These are phyloP conservation scores for Eretmochelys imbricata DNA, from an alignment of 2,113 vertebrate genomes.

Conservation along the genomic window DNA sequence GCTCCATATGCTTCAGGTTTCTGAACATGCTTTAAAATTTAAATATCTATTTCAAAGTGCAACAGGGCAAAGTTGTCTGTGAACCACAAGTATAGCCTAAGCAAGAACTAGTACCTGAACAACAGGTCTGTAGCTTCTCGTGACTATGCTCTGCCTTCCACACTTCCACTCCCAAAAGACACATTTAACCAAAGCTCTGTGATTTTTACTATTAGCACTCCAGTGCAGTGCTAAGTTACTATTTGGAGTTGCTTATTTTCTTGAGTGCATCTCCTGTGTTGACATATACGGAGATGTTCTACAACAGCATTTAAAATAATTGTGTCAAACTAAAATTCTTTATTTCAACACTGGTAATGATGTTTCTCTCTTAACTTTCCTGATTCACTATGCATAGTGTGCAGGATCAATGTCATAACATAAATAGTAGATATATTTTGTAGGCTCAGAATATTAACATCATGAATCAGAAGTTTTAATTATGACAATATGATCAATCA, in stretches of 20 bases:
- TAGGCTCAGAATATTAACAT: too few relatives aligned
- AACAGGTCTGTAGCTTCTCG: neutral
- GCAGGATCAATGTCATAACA: neutral
- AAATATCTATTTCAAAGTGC: neutral
- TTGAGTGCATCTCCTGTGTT: neutral
- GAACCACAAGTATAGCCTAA: neutral
- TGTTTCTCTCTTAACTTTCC: neutral
- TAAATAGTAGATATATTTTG: neutral
- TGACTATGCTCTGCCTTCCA: neutral
- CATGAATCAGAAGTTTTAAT: neutral
- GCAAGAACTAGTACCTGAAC: neutral
- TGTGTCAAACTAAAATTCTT: neutral
- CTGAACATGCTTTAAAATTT: fast-evolving
- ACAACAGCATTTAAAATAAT: neutral
- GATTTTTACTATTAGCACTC: neutral
- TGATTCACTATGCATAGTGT: neutral
- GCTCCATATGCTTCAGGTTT: neutral
- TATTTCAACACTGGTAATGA: neutral
- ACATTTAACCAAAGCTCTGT: neutral
- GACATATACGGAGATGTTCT: neutral
- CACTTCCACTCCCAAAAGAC: neutral
- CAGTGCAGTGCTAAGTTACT: neutral
- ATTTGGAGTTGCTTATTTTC: neutral
- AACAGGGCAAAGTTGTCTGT: neutral
- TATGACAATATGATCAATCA: neutral